Evolutionary conservation across 2,888 invertebrate species (phyloP).

Genomic region (Glaucopsyche alexis): DNA sequence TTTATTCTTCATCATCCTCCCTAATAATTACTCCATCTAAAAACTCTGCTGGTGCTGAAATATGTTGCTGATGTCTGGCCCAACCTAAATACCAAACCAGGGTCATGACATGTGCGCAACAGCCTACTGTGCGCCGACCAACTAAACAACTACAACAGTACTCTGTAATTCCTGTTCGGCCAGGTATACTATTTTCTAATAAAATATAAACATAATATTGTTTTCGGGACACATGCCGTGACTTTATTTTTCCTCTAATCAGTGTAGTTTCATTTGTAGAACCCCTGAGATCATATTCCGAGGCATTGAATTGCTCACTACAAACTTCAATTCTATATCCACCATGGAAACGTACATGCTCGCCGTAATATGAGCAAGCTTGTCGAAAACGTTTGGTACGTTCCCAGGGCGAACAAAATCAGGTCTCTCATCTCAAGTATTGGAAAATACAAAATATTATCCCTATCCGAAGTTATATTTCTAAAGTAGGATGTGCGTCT

Average conservation of each 20-base stretch:
- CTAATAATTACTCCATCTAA: not conserved
- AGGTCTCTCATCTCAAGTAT: too few species aligned
- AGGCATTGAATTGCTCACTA: too few species aligned
- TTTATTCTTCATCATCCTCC: not conserved
- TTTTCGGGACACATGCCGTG: not conserved
- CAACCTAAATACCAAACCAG: conserved; percentile 34
- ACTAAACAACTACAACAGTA: conserved; percentile 30
- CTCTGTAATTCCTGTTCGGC: conserved; percentile 24
- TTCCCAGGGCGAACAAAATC: too few species aligned
- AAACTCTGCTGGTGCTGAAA: not conserved
- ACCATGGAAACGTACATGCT: not conserved
- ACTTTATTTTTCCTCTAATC: not conserved
- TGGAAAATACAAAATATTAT: too few species aligned
- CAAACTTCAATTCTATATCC: not conserved
- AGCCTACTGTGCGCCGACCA: conserved; percentile 30
- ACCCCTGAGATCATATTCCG: not conserved
- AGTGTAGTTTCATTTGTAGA: not conserved
- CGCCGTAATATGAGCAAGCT: not conserved
- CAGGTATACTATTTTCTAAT: too few species aligned
- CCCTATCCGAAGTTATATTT: too few species aligned
- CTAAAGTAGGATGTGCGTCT: too few species aligned
- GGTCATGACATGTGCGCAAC: conserved; percentile 34
- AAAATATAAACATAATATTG: too few species aligned
- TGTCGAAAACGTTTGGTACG: too few species aligned
- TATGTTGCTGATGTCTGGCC: conserved; percentile 25